phyloP scores from a whole-genome alignment of 2,797 vertebrate genomes.

The Acanthornis magna region DNA sequence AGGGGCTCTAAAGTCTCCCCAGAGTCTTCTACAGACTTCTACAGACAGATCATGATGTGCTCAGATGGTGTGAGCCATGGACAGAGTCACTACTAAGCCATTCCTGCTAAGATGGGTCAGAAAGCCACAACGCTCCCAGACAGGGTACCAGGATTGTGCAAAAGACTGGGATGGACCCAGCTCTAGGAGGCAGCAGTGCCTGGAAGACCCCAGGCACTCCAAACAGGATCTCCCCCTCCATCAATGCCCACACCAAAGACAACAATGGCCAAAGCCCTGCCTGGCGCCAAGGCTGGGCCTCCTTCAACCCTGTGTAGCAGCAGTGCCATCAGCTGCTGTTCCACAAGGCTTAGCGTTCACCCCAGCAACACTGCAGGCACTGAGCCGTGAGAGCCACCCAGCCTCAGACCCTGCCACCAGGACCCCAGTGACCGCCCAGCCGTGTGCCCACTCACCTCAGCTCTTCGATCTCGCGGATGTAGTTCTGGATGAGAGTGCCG shows the following conservation, averaged over 20 bases:
- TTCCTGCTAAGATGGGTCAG: background rate
- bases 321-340: background rate
- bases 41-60: background rate
- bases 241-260: background rate
- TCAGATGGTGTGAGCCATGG: background rate
- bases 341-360: background rate
- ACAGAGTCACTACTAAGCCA: background rate
- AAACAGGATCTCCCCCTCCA: background rate
- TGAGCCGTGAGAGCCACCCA: background rate
- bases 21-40: background rate
- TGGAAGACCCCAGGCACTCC: background rate
- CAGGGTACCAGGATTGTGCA: fast-evolving
- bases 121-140: background rate
- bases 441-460: constrained; percentile 77
- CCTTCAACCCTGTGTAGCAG: background rate
- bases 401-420: background rate
- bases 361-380: fast-evolving
- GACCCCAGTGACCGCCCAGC: background rate
- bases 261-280: background rate
- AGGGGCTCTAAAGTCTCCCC: background rate
- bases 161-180: background rate
- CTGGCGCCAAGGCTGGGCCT: background rate
- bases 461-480: constrained; percentile 94
- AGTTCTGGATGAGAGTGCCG: constrained; percentile 90
- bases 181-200: background rate